Percentiles rank a stretch among this genome's conserved stretches.
Evolutionary conservation across 2,888 invertebrate species (phyloP).

Genomic region (Alviniconcha strummeri): DNA sequence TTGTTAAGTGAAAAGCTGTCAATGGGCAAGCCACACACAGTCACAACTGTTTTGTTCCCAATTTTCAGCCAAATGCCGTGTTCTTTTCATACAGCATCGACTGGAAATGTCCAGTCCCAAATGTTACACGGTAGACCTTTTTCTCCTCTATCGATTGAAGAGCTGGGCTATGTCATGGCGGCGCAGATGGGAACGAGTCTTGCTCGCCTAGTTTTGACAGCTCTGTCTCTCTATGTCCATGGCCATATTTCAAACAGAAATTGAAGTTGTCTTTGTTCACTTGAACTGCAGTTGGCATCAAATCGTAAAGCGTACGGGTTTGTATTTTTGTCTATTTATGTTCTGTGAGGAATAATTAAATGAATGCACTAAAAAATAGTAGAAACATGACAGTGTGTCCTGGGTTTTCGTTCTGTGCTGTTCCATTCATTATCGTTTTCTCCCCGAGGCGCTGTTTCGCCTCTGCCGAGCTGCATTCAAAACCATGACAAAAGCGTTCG

Average conservation of each 20-base stretch:
- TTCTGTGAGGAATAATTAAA: background rate
- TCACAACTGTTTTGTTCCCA: too few species aligned
- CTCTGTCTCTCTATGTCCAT: background rate
- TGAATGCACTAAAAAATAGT: background rate
- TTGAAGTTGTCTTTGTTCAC: background rate
- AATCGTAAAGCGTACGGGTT: background rate
- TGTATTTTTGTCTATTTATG: slow-evolving; percentile 7
- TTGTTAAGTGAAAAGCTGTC: background rate
- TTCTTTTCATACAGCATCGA: background rate
- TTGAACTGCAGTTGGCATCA: background rate
- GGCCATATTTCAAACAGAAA: too few species aligned
- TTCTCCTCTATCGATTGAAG: slow-evolving; percentile 12
- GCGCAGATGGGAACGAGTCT: background rate
- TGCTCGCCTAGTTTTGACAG: background rate
- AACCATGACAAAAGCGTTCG: background rate
- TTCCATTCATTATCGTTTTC: slow-evolving; percentile 17
- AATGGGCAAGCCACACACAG: background rate
- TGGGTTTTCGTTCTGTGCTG: background rate
- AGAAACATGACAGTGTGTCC: background rate
- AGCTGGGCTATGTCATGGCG: background rate
- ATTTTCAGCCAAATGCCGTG: too few species aligned
- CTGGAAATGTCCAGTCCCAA: background rate
- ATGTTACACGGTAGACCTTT: background rate
- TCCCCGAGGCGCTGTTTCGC: slow-evolving; percentile 12
- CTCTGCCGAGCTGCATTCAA: background rate